Conservation (phyloP, 2,888 invertebrate species). For the Platerodrilus igneus region DNA sequence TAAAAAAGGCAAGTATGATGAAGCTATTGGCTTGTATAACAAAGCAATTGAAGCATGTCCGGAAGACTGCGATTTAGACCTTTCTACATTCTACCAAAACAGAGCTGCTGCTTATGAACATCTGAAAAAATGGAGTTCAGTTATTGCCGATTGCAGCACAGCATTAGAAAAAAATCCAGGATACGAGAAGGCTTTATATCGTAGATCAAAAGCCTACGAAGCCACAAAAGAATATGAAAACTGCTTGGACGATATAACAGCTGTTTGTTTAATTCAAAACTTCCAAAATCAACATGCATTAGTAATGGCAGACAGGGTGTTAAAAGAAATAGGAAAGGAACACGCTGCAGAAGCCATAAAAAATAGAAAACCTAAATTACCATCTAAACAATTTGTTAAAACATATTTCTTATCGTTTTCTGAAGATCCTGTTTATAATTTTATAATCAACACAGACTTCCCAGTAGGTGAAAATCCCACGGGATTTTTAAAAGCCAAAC, state of each 20-base stretch:
- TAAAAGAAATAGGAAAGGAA: constrained; percentile 73
- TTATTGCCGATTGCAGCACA: constrained; percentile 80
- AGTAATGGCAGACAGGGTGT: constrained; percentile 78
- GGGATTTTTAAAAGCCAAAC: constrained; percentile 69
- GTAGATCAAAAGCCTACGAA: constrained; percentile 81
- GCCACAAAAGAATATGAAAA: constrained; percentile 71
- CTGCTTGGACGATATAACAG: constrained; percentile 88
- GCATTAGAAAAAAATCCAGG: constrained; percentile 80
- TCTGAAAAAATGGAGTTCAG: constrained; percentile 76
- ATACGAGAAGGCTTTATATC: constrained; percentile 82
- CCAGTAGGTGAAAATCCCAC: constrained; percentile 45
- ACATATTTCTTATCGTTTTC: constrained; percentile 85
- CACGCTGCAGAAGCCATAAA: constrained; percentile 73
- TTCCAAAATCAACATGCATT: constrained; percentile 80
- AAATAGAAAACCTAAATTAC: constrained; percentile 66
- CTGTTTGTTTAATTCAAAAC: constrained; percentile 84
- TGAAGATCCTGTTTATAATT: constrained; percentile 72
- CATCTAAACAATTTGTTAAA: constrained; percentile 80
- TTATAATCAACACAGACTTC: constrained; percentile 46
- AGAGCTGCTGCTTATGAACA: constrained; percentile 94
- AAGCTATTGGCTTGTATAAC: constrained; percentile 85
- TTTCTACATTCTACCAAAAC: constrained; percentile 93
- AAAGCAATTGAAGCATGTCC: constrained; percentile 91
- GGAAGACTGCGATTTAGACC: constrained; percentile 62
- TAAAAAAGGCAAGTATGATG: constrained; percentile 80